These are phyloP conservation scores for Trematomus bernacchii DNA, from an alignment of 2,797 vertebrate genomes.

Conservation along the genomic window DNA sequence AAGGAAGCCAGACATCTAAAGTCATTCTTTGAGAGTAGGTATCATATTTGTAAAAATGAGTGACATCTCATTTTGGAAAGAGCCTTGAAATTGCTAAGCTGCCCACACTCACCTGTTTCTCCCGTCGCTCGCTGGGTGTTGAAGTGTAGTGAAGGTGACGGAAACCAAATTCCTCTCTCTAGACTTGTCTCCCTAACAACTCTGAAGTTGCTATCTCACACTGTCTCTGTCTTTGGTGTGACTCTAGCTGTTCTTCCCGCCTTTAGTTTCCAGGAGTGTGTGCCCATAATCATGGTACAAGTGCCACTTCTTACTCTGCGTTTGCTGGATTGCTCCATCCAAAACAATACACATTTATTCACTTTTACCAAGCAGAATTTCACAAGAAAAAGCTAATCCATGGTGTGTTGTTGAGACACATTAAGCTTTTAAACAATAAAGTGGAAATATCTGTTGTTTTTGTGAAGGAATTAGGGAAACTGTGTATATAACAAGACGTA, in stretches of 20 bases:
- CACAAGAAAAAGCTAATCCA: not conserved
- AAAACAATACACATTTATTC: not conserved
- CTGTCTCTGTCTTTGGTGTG: slow-evolving; percentile 22
- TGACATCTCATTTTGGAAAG: slow-evolving; percentile 56
- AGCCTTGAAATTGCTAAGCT: slow-evolving; percentile 32
- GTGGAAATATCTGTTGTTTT: not conserved
- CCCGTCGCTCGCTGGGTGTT: slow-evolving; percentile 10
- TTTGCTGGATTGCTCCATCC: slow-evolving; percentile 35
- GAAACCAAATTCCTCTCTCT: slow-evolving; percentile 36
- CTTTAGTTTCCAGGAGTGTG: slow-evolving; percentile 29
- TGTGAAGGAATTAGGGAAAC: not conserved
- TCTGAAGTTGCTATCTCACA: slow-evolving; percentile 29
- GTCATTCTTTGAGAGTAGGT: slow-evolving; percentile 12
- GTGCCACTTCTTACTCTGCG: slow-evolving; percentile 25
- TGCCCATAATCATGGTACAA: slow-evolving; percentile 32
- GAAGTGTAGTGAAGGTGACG: slow-evolving; percentile 50
- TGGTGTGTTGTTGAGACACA: slow-evolving; percentile 2
- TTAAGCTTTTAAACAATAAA: slow-evolving; percentile 2
- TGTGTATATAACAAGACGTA: slow-evolving; percentile 1
- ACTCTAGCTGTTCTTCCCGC: slow-evolving; percentile 28
- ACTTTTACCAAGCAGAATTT: not conserved
- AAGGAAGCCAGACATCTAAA: slow-evolving; percentile 9
- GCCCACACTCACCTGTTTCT: slow-evolving; percentile 16
- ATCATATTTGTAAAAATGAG: slow-evolving; percentile 43
- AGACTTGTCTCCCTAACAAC: slow-evolving; percentile 38